These are phyloP conservation scores for Ephestia elutella DNA, from an alignment of 1,140 invertebrate species.

Conservation along the genomic window DNA sequence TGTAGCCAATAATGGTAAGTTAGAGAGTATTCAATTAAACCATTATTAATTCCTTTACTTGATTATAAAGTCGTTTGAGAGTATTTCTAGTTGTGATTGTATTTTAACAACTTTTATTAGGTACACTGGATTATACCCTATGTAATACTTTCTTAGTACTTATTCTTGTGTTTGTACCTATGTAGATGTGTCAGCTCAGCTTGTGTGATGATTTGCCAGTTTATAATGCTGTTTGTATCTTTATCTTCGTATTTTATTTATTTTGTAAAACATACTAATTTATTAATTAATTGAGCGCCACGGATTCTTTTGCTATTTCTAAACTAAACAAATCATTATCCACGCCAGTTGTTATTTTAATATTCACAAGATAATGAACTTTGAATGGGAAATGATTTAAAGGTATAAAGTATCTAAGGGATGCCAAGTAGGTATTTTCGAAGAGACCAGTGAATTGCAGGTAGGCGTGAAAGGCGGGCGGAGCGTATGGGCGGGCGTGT, in stretches of 20 bases:
- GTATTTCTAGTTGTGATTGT: background rate
- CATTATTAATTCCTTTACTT: background rate
- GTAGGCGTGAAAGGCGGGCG: slow-evolving; percentile 64
- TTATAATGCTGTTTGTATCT: slow-evolving; percentile 63
- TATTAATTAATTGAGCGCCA: slow-evolving; percentile 16
- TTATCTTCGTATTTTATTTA: slow-evolving; percentile 1
- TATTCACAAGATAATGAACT: too few species aligned
- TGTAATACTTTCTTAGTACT: slow-evolving; percentile 30
- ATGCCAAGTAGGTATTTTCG: slow-evolving; percentile 30
- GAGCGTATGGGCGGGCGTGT: slow-evolving; percentile 45
- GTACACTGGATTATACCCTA: background rate
- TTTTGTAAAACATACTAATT: slow-evolving; percentile 32
- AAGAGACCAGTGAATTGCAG: slow-evolving; percentile 52
- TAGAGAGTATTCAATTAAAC: background rate
- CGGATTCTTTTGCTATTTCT: background rate
- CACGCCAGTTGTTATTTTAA: too few species aligned
- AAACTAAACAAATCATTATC: too few species aligned
- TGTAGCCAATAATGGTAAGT: slow-evolving; percentile 3
- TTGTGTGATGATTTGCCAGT: slow-evolving; percentile 69
- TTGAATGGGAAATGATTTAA: background rate
- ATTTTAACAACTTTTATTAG: background rate
- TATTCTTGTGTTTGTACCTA: slow-evolving; percentile 49
- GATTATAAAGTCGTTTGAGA: background rate
- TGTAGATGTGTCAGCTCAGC: slow-evolving; percentile 58
- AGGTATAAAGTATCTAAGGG: background rate